Percentiles rank a stretch among this genome's conserved stretches.
phyloP scores from a whole-genome alignment of 2,113 vertebrate genomes.

The Chauna torquata region DNA sequence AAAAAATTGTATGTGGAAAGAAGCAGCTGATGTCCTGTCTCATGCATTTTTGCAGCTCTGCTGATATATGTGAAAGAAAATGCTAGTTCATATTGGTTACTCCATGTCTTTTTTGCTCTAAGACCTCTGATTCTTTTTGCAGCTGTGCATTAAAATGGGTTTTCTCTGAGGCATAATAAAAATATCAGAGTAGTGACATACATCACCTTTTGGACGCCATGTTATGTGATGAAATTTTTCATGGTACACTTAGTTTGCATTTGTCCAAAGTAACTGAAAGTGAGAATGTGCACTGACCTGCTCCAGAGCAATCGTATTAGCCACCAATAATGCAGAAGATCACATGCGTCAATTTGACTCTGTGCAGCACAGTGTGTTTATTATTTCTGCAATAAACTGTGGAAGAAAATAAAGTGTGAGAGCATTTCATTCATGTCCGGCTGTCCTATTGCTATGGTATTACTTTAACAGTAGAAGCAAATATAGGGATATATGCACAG shows the following conservation, averaged over 20 bases:
- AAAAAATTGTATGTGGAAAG: not conserved
- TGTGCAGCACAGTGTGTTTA: conserved; percentile 27
- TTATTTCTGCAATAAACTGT: conserved; percentile 15
- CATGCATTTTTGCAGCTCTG: not conserved
- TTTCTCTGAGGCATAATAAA: conserved; percentile 61
- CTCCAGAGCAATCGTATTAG: conserved; percentile 54
- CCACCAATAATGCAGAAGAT: conserved; percentile 37
- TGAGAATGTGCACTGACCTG: conserved; percentile 63
- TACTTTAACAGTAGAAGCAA: not conserved
- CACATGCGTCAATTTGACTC: conserved; percentile 16
- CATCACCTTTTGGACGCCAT: conserved; percentile 46
- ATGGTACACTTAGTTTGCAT: conserved; percentile 51
- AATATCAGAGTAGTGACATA: conserved; percentile 38
- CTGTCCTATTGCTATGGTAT: not conserved
- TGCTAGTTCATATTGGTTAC: not conserved
- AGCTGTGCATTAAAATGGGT: conserved; percentile 35
- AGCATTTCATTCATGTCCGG: not conserved
- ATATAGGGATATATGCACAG: not conserved
- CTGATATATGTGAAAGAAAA: not conserved
- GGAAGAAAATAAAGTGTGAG: conserved; percentile 1
- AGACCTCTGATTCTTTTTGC: conserved; percentile 5
- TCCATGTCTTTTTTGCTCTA: not conserved
- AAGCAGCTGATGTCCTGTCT: not conserved
- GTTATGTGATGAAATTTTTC: conserved; percentile 54
- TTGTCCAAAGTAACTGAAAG: conserved; percentile 61